Base-by-base conservation (phyloP, 2,113 vertebrate genomes). In the Leiothrix lutea region DNA sequence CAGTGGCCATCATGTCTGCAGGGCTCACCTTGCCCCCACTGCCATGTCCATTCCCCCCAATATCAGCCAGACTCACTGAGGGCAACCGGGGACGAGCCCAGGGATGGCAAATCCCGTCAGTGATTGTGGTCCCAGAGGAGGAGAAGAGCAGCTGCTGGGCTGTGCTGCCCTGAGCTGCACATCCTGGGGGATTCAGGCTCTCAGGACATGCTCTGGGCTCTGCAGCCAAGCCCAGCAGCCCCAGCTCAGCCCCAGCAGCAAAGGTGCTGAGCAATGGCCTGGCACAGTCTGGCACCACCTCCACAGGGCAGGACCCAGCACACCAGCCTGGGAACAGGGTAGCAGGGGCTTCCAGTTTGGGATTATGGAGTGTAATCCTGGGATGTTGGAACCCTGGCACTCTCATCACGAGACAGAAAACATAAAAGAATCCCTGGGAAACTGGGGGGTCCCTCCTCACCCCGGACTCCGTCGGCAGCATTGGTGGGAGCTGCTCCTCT, bases 141-240 rank as follows among this genome's bases (percentile, higher is more conserved):
- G 12, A 77, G 53, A 67, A 51, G 38, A 77, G 72, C 51, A 38
- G 18, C 70, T 51, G 35, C 64, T 31, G 29, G 33, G 45, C 25
- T 60, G 38, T 10, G 1, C 15, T 47, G 51, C 53, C 44, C 74
- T 36, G 62, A 42, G 35, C 50, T 74, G 47, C 6, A 19, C 12
- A 4, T 29, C 56, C 20, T 2, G 0, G 9, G 19, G 1, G 3
- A 0, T 5, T 74, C 22, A 26, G 23, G 47, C 8, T 56, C 40
- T 42, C 24, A 22, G 0, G 12, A 44, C 15, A 12, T 0, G 0
- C 21, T 64, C 14, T n/a, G 36, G 7, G 16, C 29, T 12, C 4
- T 12, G 11, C 23, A 19, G n/a, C 36, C 3, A 0, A 60, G 64
- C 9, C 21, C 80, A 50, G 38, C 35, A 45, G 29, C 11, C 18